Conservation (phyloP, 2,797 vertebrate genomes). For the Mallotus villosus region DNA sequence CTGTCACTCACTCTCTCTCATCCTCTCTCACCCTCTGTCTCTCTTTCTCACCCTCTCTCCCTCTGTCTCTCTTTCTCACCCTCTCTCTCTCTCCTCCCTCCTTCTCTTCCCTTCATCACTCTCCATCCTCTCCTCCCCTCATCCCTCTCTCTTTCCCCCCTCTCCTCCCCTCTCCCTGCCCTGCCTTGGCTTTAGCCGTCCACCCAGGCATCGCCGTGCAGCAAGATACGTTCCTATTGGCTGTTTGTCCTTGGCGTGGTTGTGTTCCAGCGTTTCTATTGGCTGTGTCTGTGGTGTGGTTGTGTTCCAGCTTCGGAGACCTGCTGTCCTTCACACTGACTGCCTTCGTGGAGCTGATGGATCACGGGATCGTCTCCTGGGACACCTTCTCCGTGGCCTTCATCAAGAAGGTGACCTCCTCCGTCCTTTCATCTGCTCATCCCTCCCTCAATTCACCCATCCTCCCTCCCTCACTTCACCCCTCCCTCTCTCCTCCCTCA, state of each 20-base stretch:
- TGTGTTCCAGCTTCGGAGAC: constrained; percentile 93
- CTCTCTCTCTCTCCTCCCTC: constrained; percentile 16
- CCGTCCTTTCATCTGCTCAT: too few relatives aligned
- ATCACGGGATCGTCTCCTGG: constrained; percentile 99
- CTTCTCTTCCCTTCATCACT: neutral
- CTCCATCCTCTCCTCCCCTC: constrained; percentile 26
- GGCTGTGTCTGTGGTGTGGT: constrained; percentile 54
- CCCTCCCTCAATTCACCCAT: too few relatives aligned
- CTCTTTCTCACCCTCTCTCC: too few relatives aligned
- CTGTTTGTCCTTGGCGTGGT: too few relatives aligned
- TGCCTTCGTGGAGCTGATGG: constrained; percentile 98
- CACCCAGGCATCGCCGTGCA: constrained; percentile 40
- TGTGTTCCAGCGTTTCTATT: constrained; percentile 50
- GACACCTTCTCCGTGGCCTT: constrained; percentile 98
- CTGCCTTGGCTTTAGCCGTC: constrained; percentile 54
- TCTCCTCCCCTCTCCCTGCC: constrained; percentile 33
- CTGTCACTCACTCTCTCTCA: too few relatives aligned
- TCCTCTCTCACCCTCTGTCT: too few relatives aligned
- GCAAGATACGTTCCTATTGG: constrained; percentile 37
- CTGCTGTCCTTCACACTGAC: constrained; percentile 98
- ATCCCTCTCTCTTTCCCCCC: neutral
- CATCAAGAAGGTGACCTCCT: constrained; percentile 91
- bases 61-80: too few relatives aligned
- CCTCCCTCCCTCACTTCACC: neutral
- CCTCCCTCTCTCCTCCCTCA: too few relatives aligned